Evolutionary conservation across 1,140 invertebrate genomes (phyloP), one percentile per base, ranked within the genome.

Genomic region (Euglossa dilemma): DNA sequence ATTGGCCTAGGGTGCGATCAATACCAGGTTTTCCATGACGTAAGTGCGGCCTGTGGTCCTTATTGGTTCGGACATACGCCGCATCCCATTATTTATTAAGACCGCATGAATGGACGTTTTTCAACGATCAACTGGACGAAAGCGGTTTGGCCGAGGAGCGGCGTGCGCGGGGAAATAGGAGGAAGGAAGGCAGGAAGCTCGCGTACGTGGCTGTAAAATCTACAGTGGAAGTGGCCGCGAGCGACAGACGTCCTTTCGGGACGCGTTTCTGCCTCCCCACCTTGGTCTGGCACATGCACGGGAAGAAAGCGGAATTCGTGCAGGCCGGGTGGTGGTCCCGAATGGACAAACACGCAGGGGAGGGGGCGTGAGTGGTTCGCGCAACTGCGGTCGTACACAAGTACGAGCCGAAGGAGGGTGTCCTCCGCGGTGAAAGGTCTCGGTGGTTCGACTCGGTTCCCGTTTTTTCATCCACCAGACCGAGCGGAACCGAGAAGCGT

Each of bases 1-100:
- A 85, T 85, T 89, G 85, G 86, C 18, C 54, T 71, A 45, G 50
- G 54, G 56, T 47, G 80, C 84, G 93, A 94, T 94, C 93, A 94
- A 94, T 94, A 94, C 90, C 64, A 78, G 74, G 74, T 91, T 91
- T 90, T 84, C 85, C 88, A 89, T 93, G 93, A 94, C 94, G 93
- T 93, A 92, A 94, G 90, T 91, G 80, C 85, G 80, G 82, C 84
- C 84, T 85, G 84, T 73, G 87, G 84, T 84, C 80, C 91, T 86
- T 73, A 94, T 94, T 94, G 93, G 93, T 90, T 88, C 87, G 87
- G 74, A 92, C 91, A 87, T 91, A 90, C 92, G 76, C 92, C 92
- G 93, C 93, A 94, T 94, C 91, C 91, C 79, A 93, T 94, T 92
- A 94, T 92, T 93, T 92, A 94, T 94, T 93, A 92, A 92, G 77